phyloP scores from a whole-genome alignment of 2,888 invertebrate species.

The Dynastes hyllus region DNA sequence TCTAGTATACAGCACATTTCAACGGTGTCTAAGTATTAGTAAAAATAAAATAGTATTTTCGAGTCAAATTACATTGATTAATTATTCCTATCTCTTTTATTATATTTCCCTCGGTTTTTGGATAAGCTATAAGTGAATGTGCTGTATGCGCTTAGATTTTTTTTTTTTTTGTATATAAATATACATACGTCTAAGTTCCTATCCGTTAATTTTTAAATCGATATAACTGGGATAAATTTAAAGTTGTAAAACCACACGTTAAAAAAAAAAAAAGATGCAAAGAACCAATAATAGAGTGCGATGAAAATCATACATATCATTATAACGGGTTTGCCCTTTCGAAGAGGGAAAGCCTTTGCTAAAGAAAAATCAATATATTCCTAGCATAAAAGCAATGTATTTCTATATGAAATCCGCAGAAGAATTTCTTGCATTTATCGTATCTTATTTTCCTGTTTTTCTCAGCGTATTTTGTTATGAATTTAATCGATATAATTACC shows the following conservation, averaged over 20 bases:
- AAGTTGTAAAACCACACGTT: not conserved
- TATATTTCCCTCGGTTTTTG: too few species aligned
- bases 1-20: conserved; percentile 2
- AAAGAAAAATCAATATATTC: conserved; percentile 10
- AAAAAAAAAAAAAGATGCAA: not conserved
- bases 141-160: conserved; percentile 13
- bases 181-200: conserved; percentile 34
- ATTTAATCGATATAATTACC: not conserved
- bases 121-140: not conserved
- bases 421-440: not conserved
- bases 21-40: not conserved
- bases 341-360: conserved; percentile 15
- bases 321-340: conserved; percentile 44
- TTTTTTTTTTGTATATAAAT: not conserved
- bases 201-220: conserved; percentile 21
- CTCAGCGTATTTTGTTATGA: conserved; percentile 10
- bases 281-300: not conserved
- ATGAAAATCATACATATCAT: conserved; percentile 45
- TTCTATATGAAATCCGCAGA: not conserved
- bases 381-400: conserved; percentile 13
- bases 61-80: too few species aligned
- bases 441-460: not conserved
- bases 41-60: too few species aligned
- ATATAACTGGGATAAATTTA: conserved; percentile 7
- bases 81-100: too few species aligned